These are phyloP conservation scores for Nymphalis polychloros DNA, from an alignment of 2,888 invertebrate species.

Conservation along the genomic window DNA sequence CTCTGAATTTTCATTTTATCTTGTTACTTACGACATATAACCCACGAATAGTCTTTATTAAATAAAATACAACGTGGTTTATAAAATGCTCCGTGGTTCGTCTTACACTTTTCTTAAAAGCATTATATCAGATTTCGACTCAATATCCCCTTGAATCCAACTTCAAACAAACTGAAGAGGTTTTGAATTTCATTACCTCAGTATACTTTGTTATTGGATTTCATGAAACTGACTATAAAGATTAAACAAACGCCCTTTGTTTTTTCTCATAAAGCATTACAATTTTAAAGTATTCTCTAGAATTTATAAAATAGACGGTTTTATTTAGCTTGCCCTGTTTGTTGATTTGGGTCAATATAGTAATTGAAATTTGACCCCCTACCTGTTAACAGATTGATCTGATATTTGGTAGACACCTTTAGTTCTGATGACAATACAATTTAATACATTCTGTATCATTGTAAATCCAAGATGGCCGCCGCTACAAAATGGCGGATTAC, in stretches of 20 bases:
- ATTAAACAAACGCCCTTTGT: slow-evolving; percentile 33
- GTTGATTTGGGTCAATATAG: no score
- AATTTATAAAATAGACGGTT: no score
- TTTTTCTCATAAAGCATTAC: slow-evolving; percentile 4
- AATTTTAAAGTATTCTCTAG: background rate
- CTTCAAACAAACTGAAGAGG: slow-evolving; percentile 59
- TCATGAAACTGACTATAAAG: slow-evolving; percentile 49
- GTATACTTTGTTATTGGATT: slow-evolving; percentile 60
- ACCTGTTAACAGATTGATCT: no score
- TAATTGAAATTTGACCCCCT: no score
- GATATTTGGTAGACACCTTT: no score
- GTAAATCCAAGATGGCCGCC: no score
- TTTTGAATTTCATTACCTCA: slow-evolving; percentile 58
- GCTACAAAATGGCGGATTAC: no score
- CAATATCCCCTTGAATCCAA: slow-evolving; percentile 51
- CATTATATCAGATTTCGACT: slow-evolving; percentile 40
- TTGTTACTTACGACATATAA: background rate
- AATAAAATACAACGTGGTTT: slow-evolving; percentile 7
- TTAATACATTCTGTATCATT: no score
- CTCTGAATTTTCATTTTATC: background rate
- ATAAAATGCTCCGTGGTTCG: slow-evolving; percentile 23
- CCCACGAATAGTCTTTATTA: background rate
- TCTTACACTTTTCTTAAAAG: slow-evolving; percentile 33
- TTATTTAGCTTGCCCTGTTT: no score
- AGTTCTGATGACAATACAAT: no score